Percentiles rank a stretch among this genome's conserved stretches.
phyloP scores from a whole-genome alignment of 1,140 invertebrate species.

The Drosophila lini region DNA sequence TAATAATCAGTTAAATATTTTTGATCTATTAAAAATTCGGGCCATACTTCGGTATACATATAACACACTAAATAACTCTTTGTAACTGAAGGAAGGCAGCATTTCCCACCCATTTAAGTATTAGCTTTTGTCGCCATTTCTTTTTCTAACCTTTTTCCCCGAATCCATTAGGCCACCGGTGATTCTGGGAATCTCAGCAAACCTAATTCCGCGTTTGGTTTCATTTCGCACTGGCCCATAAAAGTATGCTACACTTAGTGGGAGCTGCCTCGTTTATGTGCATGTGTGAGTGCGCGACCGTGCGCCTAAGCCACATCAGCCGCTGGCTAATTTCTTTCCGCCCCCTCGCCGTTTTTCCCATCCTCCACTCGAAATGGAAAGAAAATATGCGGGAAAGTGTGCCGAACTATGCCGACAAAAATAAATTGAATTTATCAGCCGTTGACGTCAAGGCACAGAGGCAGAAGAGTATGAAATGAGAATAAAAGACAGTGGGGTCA shows the following conservation, averaged over 20 bases:
- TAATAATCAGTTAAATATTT: no score
- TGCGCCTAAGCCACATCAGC: constrained; percentile 65
- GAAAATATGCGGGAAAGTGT: constrained; percentile 61
- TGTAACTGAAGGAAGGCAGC: background rate
- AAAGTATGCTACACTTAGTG: constrained; percentile 76
- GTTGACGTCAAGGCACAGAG: constrained; percentile 45
- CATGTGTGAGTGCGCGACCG: constrained; percentile 64
- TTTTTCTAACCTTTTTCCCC: background rate
- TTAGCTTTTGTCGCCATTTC: background rate
- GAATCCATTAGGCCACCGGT: constrained; percentile 7
- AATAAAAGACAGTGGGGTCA: background rate
- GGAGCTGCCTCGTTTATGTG: constrained; percentile 51
- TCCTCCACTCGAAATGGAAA: constrained; percentile 59
- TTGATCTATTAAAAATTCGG: no score
- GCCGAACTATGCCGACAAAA: constrained; percentile 59
- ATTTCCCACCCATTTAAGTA: background rate
- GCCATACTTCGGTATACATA: no score
- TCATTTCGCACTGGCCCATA: constrained; percentile 45
- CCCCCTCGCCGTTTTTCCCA: background rate
- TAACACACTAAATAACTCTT: background rate
- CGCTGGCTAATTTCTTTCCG: constrained; percentile 56
- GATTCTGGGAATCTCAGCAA: constrained; percentile 32
- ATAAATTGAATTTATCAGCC: constrained; percentile 79
- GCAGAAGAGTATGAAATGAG: background rate
- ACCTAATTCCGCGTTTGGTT: constrained; percentile 36